Percentiles rank a stretch among this genome's conserved stretches.
These are phyloP conservation scores for Carettochelys insculpta DNA, from an alignment of 2,113 vertebrate genomes.

Conservation along the genomic window DNA sequence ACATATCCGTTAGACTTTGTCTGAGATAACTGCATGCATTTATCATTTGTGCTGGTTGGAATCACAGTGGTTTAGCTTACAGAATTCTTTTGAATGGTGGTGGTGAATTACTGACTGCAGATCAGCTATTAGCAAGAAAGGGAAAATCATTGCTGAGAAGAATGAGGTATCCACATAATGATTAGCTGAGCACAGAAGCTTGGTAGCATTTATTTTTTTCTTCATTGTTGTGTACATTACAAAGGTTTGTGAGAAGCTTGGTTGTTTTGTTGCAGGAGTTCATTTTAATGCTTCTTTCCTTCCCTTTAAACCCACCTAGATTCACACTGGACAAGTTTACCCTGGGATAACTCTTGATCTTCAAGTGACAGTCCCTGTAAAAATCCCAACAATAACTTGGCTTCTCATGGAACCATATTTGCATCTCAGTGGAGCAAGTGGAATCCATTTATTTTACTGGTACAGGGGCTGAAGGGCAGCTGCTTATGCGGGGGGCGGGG, in stretches of 20 bases:
- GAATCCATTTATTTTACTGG: too few relatives aligned
- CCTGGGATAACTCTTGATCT: neutral
- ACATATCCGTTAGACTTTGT: neutral
- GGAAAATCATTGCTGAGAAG: neutral
- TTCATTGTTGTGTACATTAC: neutral
- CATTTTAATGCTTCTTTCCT: neutral
- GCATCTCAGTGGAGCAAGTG: too few relatives aligned
- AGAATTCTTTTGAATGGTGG: neutral
- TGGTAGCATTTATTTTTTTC: neutral
- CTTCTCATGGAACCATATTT: neutral
- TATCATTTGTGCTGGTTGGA: neutral
- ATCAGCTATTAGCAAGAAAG: neutral
- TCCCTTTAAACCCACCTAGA: neutral
- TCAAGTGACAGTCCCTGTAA: neutral
- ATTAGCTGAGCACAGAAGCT: neutral
- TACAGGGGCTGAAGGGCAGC: too few relatives aligned
- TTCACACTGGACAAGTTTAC: neutral
- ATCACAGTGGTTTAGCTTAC: neutral
- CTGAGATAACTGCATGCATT: neutral
- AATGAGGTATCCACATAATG: neutral
- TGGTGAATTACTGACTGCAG: neutral
- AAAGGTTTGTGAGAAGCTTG: conserved; percentile 9
- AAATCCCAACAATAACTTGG: neutral
- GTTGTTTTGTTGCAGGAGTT: neutral
- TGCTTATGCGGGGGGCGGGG: too few relatives aligned